A percentile compares a stretch with the other conserved stretches of the same genome.
phyloP scores from a whole-genome alignment of 2,888 invertebrate species.

The Labia minor region DNA sequence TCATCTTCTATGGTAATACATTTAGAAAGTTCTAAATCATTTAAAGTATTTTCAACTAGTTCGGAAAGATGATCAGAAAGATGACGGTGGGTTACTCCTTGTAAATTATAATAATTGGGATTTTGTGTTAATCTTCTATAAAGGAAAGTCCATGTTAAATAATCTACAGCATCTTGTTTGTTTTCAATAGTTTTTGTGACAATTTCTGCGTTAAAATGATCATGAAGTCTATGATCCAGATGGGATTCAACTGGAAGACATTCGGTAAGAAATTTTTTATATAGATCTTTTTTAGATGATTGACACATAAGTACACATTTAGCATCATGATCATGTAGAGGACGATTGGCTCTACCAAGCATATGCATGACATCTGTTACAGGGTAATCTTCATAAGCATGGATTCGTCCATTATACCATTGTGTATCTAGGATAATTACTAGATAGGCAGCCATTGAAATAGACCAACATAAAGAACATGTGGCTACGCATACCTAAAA shows the following conservation, averaged over 20 bases:
- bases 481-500: conserved; percentile 60
- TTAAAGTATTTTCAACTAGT: conserved; percentile 88
- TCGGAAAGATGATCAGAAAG: conserved; percentile 97
- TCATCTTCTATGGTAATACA: conserved; percentile 97
- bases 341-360: conserved; percentile 92
- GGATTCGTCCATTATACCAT: conserved; percentile 67
- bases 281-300: conserved; percentile 95
- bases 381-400: conserved; percentile 92
- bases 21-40: conserved; percentile 89
- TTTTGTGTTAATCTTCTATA: conserved; percentile 96
- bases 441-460: conserved; percentile 83
- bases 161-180: conserved; percentile 99
- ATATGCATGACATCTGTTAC: conserved; percentile 95
- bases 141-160: conserved; percentile 97
- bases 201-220: conserved; percentile 99
- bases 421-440: conserved; percentile 96
- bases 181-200: conserved; percentile 99
- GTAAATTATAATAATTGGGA: conserved; percentile 97
- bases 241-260: conserved; percentile 96
- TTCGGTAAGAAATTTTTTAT: conserved; percentile 94
- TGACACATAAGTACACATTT: conserved; percentile 96
- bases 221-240: conserved; percentile 92
- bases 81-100: conserved; percentile 93
- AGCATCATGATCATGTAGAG: conserved; percentile 81
- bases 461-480: conserved; percentile 83